Base-by-base conservation (phyloP, 2,113 vertebrate species). In the Chaetodon trifascialis region DNA sequence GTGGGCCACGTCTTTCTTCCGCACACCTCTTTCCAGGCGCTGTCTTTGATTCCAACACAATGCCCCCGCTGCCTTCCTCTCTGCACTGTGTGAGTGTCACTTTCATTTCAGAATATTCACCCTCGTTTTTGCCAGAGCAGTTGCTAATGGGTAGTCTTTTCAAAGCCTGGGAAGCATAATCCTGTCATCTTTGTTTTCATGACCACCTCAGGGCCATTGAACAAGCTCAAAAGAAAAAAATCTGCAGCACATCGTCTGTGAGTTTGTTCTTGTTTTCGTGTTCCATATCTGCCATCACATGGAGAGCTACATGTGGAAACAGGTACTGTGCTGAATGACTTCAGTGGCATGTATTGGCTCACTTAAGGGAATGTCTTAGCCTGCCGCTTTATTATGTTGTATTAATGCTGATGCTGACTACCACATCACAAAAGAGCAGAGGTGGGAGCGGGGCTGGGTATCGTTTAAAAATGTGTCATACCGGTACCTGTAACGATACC, bases 61-160 rank as follows among this genome's bases (percentile, higher is more conserved):
- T 82, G 76, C 86, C 87, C 84, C 83, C 9, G 49, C 78, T 88
- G 71, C 82, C 68, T 88, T 80, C 75, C 49, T 83, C 76, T 72
- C 69, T 52, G 47, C 75, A 30, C 78, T 56, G 62, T 76, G 56
- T 21, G 76, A 80, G 59, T 78, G 89, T 69, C 83, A 90, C 84
- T 92, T 90, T 90, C 72, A 88, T 91, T 90, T 88, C 49, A 76
- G 42, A 83, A 90, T 85, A 88, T 90, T 86, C 79, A 86, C 80
- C 81, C 81, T 80, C 8, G 21, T 68, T 90, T 88, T 90, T 92
- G 77, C 87, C 80, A 84, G 49, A 54, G 60, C 72, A 78, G 49
- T 80, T 68, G 73, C 85, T 91, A 88, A 88, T 90, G 82, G 87
- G 79, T 82, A 62, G 23, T 71, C 56, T 74, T 89, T 89, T 88